phyloP scores from a whole-genome alignment of 2,888 invertebrate genomes.

The Brenthis ino region DNA sequence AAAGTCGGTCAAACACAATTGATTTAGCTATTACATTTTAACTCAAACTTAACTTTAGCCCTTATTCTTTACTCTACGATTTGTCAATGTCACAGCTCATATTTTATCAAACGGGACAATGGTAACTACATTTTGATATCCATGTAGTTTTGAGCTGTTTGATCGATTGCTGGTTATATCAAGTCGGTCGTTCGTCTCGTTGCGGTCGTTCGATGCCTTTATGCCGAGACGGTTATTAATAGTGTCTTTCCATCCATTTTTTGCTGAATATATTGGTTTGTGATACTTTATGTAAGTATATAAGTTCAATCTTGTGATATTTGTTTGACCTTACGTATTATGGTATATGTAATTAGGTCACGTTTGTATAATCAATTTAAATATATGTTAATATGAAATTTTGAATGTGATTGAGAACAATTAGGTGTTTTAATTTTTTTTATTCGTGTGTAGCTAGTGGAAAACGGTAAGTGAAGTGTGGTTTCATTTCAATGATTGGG shows the following conservation, averaged over 20 bases:
- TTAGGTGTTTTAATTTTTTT: no score
- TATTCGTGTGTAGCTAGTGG: no score
- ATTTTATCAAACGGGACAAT: conserved; percentile 79
- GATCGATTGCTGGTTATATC: conserved; percentile 61
- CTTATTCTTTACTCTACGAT: conserved; percentile 55
- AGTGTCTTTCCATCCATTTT: conserved; percentile 39
- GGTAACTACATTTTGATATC: conserved; percentile 79
- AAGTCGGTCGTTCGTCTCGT: conserved; percentile 47
- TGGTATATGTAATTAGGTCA: no score
- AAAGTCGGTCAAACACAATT: neutral
- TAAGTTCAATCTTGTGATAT: no score
- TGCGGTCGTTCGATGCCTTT: conserved; percentile 51
- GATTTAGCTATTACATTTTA: conserved; percentile 3
- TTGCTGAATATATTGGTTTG: conserved; percentile 6
- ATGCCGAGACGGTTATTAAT: conserved; percentile 46
- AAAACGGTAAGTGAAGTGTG: no score
- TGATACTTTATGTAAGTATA: no score
- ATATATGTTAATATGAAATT: no score
- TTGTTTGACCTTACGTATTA: no score
- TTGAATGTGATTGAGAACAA: no score
- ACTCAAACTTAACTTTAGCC: conserved; percentile 39
- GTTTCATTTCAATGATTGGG: no score
- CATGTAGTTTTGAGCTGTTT: conserved; percentile 68
- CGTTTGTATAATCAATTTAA: no score
- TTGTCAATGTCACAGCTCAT: conserved; percentile 78